Conservation (phyloP, 2,888 invertebrate species). For the Dasypogon diadema region DNA sequence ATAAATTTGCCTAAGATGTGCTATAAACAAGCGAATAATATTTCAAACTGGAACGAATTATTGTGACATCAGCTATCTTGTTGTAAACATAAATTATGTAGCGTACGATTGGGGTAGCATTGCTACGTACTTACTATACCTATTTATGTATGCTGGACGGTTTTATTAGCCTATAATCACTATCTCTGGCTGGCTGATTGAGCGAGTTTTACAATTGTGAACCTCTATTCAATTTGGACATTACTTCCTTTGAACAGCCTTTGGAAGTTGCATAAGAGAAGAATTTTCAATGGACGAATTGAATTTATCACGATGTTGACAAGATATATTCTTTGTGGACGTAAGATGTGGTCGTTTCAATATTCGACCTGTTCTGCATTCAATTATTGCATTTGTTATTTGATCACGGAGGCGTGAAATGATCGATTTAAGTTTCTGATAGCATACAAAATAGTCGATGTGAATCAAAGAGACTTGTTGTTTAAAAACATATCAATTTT, state of each 20-base stretch:
- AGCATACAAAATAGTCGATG: too few relatives aligned
- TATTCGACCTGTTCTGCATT: not conserved
- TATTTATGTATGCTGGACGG: conserved; percentile 18
- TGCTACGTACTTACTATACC: conserved; percentile 13
- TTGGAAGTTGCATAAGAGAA: not conserved
- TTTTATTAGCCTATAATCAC: conserved; percentile 26
- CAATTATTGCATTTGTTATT: not conserved
- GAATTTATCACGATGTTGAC: not conserved
- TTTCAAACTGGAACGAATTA: conserved; percentile 49
- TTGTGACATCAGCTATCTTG: conserved; percentile 51
- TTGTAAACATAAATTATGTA: conserved; percentile 34
- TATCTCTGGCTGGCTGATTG: not conserved
- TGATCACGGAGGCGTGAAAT: conserved; percentile 42
- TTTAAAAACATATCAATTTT: too few relatives aligned
- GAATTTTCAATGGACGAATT: not conserved
- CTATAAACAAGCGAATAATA: conserved; percentile 39
- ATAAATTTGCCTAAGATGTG: conserved; percentile 27
- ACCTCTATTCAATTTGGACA: conserved; percentile 17
- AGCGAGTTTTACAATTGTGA: conserved; percentile 11
- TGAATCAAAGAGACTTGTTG: too few relatives aligned
- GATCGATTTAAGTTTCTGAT: conserved; percentile 31
- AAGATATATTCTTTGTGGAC: not conserved
- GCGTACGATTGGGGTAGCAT: not conserved
- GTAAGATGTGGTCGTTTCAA: not conserved
- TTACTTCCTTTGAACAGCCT: conserved; percentile 5